These are phyloP conservation scores for Frieseomelitta varia DNA, from an alignment of 1,140 invertebrate genomes.

Conservation along the genomic window DNA sequence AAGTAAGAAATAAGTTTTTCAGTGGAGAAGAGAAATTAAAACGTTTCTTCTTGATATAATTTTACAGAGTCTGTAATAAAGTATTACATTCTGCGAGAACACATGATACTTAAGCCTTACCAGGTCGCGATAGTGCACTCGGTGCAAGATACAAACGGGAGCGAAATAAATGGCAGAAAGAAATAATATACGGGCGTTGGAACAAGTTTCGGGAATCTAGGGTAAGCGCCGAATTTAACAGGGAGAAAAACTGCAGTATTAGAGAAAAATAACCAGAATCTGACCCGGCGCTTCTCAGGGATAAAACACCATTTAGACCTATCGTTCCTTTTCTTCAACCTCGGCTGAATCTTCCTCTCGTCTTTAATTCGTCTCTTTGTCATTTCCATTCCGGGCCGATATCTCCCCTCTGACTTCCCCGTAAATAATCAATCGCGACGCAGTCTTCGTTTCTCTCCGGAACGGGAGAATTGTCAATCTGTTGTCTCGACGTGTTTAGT, in stretches of 20 bases:
- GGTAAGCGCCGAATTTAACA: slow-evolving; percentile 4
- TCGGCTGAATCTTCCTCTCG: background rate
- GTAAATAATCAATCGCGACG: too few species aligned
- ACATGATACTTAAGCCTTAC: background rate
- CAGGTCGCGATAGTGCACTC: too few species aligned
- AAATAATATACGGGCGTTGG: slow-evolving; percentile 3
- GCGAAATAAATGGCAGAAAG: background rate
- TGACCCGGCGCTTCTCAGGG: background rate
- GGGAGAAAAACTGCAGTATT: background rate
- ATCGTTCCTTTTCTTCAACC: background rate
- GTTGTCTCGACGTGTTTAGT: background rate
- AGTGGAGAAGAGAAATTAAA: too few species aligned
- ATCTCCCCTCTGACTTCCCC: background rate
- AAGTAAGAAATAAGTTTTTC: too few species aligned
- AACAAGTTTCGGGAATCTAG: slow-evolving; percentile 3
- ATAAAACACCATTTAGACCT: background rate
- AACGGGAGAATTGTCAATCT: too few species aligned
- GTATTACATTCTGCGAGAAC: background rate
- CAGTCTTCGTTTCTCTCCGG: too few species aligned
- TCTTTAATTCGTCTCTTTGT: background rate
- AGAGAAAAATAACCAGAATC: slow-evolving; percentile 8
- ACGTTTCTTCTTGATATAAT: too few species aligned
- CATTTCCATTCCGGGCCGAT: background rate
- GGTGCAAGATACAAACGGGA: background rate
- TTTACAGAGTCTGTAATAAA: too few species aligned